Percentiles rank a stretch among this genome's conserved stretches.
phyloP scores from a whole-genome alignment of 2,797 vertebrate species.

The Acanthurus lineatus region DNA sequence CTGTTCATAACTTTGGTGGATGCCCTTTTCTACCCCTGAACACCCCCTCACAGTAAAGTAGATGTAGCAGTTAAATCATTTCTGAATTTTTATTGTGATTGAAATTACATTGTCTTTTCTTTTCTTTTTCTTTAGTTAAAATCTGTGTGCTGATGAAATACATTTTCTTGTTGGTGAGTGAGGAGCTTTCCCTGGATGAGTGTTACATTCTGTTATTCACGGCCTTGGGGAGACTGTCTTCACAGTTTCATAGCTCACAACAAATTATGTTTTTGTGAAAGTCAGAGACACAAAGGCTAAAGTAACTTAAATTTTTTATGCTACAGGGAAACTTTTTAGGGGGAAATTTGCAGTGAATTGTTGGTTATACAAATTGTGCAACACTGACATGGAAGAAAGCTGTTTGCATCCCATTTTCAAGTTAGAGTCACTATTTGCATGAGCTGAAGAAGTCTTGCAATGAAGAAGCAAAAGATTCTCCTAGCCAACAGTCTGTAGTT shows the following conservation, averaged over 20 bases:
- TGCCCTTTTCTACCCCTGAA: background rate
- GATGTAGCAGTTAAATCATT: background rate
- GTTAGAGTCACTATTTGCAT: background rate
- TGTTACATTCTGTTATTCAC: background rate
- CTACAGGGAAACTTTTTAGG: background rate
- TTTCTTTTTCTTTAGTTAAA: background rate
- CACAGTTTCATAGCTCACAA: no score
- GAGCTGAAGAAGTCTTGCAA: no score
- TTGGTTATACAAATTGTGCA: background rate
- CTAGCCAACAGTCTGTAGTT: no score
- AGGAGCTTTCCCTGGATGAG: background rate
- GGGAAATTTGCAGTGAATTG: background rate
- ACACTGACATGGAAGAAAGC: background rate
- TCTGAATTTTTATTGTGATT: background rate
- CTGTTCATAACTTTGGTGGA: background rate
- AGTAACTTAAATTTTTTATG: no score
- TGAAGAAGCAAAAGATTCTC: no score
- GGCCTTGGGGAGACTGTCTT: background rate
- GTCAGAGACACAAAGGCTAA: background rate
- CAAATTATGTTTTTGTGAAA: background rate
- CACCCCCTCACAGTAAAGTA: background rate
- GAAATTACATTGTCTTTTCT: no score
- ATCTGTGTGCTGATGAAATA: background rate
- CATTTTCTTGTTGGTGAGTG: background rate
- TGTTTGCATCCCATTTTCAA: background rate